Evolutionary conservation across 2,888 invertebrate species (phyloP).

Genomic region (Scelioninae gen. 1): DNA sequence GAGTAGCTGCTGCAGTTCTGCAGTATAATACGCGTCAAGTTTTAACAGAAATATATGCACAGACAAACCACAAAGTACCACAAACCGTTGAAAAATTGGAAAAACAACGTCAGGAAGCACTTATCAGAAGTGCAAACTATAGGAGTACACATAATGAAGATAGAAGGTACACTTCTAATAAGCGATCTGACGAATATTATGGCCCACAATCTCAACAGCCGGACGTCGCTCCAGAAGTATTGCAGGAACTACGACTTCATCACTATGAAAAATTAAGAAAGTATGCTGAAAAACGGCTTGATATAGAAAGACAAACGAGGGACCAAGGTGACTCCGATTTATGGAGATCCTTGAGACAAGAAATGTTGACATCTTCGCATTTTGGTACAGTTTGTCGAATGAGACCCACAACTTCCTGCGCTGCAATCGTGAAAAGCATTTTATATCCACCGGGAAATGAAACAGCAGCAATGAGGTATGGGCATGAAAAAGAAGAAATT

Average conservation of each 20-base stretch:
- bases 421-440: constrained; percentile 50
- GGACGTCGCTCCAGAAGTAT: constrained; percentile 11
- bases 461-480: too few species aligned
- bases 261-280: constrained; percentile 31
- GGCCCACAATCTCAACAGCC: neutral
- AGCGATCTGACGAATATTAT: neutral
- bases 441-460: constrained; percentile 38
- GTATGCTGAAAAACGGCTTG: constrained; percentile 47
- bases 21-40: too few species aligned
- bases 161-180: neutral
- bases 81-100: neutral
- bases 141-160: too few species aligned
- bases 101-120: neutral
- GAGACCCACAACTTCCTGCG: constrained; percentile 47
- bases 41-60: too few species aligned
- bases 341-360: constrained; percentile 43
- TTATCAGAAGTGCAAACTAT: neutral
- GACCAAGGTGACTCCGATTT: constrained; percentile 32
- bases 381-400: constrained; percentile 62
- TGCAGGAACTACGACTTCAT: constrained; percentile 3
- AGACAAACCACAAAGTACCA: neutral
- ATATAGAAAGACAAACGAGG: constrained; percentile 27
- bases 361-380: constrained; percentile 60
- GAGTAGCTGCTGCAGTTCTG: too few species aligned
- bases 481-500: too few species aligned